These are phyloP conservation scores for Elysia crispata DNA, from an alignment of 2,888 invertebrate species.

Conservation along the genomic window DNA sequence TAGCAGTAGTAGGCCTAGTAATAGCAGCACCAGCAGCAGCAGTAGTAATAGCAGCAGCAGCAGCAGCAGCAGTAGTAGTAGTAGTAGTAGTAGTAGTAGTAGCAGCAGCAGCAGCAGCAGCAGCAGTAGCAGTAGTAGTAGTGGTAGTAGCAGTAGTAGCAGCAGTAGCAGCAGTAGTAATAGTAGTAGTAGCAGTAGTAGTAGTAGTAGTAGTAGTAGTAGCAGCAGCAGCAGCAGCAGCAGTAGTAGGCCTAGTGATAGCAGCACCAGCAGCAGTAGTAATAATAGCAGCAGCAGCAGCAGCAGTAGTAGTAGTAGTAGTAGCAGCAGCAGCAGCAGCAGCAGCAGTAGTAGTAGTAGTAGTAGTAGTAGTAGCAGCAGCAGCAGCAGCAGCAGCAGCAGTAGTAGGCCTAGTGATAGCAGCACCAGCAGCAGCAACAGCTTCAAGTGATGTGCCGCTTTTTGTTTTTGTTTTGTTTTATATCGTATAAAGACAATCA, in stretches of 20 bases:
- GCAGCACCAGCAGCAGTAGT: too few species aligned
- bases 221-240: neutral
- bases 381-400: neutral
- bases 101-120: neutral
- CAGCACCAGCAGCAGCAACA: conserved; percentile 4
- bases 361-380: neutral
- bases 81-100: neutral
- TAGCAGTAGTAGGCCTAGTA: too few species aligned
- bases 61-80: neutral
- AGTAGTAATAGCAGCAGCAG: neutral
- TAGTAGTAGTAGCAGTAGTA: too few species aligned
- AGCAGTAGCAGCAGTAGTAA: too few species aligned
- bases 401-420: too few species aligned
- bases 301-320: neutral
- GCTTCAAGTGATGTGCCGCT: too few species aligned
- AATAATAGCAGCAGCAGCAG: too few species aligned
- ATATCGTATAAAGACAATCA: too few species aligned
- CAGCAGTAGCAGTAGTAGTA: neutral
- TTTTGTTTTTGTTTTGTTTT: too few species aligned
- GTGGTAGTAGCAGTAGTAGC: neutral
- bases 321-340: neutral
- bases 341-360: neutral
- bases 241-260: too few species aligned
- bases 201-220: neutral
- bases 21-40: neutral